Conservation (phyloP, 2,113 vertebrate genomes). For the Melanostigma gelatinosum region DNA sequence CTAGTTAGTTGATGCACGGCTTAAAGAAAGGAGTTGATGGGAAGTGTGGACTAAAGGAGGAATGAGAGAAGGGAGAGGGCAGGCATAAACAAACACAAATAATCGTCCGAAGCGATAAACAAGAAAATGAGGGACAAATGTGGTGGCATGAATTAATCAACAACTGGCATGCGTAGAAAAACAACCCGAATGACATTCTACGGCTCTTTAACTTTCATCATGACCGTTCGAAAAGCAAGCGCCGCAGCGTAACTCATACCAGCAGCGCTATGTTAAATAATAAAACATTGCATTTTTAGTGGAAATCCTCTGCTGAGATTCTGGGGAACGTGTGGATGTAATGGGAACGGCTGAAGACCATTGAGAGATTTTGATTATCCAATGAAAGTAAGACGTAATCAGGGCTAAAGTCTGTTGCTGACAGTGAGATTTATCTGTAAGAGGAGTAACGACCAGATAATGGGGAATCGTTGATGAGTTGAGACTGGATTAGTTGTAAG, state of each 20-base stretch:
- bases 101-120: background rate
- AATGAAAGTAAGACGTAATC: constrained; percentile 19
- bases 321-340: background rate
- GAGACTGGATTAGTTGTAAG: constrained; percentile 28
- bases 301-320: constrained; percentile 4
- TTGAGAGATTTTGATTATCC: constrained; percentile 15
- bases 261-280: constrained; percentile 5
- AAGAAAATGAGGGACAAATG: background rate
- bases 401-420: constrained; percentile 5
- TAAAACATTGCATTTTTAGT: constrained; percentile 38
- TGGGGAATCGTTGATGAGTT: constrained; percentile 36
- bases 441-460: background rate
- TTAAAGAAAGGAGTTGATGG: background rate
- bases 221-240: background rate
- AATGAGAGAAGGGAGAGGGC: background rate
- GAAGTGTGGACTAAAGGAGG: background rate
- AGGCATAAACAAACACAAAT: background rate
- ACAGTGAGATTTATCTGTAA: constrained; percentile 20
- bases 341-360: background rate
- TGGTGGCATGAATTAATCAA: constrained; percentile 1
- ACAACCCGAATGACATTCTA: background rate
- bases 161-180: background rate
- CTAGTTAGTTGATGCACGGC: background rate
- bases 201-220: background rate
- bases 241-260: constrained; percentile 13